Evolutionary conservation across 2,797 vertebrate species (phyloP), one percentile per base, ranked within the genome.

Genomic region (Paratrypauchen microcephalus): DNA sequence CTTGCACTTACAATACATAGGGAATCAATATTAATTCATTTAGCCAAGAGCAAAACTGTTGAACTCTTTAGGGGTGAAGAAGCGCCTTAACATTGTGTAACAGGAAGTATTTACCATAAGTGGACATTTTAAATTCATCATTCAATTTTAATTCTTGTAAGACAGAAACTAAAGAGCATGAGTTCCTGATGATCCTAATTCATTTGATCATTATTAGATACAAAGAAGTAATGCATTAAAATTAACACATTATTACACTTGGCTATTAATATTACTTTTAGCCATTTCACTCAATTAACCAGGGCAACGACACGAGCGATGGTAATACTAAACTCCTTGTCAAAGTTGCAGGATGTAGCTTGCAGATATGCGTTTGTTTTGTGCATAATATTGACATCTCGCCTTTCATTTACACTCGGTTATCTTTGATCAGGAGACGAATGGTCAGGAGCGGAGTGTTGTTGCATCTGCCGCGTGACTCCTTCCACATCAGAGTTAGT

Each of bases 21-120:
- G 52, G 79, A 62, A 77, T 71, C 50, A 79, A 62, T 50, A 77
- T 71, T 41, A 79, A 62, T 50, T 78, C 76, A 83, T 70, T 55
- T 71, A 69, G 65, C 39, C 28, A 55, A 74, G 58, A 60, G 66
- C 62, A 84, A 74, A 86, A 78, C 64, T 75, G 74, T 87, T 86
- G 79, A 80, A 69, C 30, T 58, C 3, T 79, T 75, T 36, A 72
- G 55, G 36, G 28, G 64, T 39, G 57, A 62, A 52, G 75, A 65
- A 57, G 54, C 45, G 30, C 6, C 7, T 11, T 19, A 45, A 19
- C 0, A 60, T 32, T 36, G 30, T 32, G 18, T 36, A 50, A n/a
- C 18, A n/a, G 48, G 7, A 50, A 50, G 6, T 19, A 19, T 19
- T 50, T n/a, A 50, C n/a, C 48, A 50, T 50, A 2, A 50, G 12